These are phyloP conservation scores for Volucella zonaria DNA, from an alignment of 2,888 invertebrate species.

Conservation along the genomic window DNA sequence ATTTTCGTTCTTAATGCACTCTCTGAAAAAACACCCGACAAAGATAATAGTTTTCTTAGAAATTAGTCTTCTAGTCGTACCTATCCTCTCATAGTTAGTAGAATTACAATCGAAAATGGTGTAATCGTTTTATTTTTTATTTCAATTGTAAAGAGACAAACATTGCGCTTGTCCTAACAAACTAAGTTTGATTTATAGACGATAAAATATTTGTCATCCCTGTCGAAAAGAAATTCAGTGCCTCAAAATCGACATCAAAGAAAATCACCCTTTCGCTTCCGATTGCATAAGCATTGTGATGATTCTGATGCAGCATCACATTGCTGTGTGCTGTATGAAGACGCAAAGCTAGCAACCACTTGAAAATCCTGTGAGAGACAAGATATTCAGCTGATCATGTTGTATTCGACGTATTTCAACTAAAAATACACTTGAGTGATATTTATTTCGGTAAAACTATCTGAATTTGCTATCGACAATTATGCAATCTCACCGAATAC, in stretches of 20 bases:
- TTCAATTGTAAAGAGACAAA: too few species aligned
- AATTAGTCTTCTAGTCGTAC: too few species aligned
- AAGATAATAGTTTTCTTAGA: too few species aligned
- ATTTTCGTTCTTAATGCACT: too few species aligned
- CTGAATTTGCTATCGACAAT: constrained; percentile 59
- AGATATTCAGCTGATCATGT: constrained; percentile 47
- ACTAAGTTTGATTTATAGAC: too few species aligned
- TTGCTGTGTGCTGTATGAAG: neutral
- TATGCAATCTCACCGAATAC: constrained; percentile 52
- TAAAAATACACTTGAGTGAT: constrained; percentile 61
- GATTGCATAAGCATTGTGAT: constrained; percentile 44
- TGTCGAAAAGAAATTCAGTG: too few species aligned
- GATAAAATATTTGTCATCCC: too few species aligned
- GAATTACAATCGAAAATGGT: too few species aligned
- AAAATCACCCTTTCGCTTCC: constrained; percentile 16
- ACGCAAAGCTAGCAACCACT: constrained; percentile 37
- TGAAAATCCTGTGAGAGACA: constrained; percentile 39
- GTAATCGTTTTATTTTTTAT: too few species aligned
- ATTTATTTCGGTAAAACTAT: constrained; percentile 69
- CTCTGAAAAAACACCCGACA: too few species aligned
- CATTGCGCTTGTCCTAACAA: too few species aligned
- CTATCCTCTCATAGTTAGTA: too few species aligned
- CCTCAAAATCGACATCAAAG: constrained; percentile 40
- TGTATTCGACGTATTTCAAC: constrained; percentile 34
- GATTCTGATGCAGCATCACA: constrained; percentile 21